Base-by-base conservation (phyloP, 2,888 invertebrate genomes). In the Nemotelus pantherinus region DNA sequence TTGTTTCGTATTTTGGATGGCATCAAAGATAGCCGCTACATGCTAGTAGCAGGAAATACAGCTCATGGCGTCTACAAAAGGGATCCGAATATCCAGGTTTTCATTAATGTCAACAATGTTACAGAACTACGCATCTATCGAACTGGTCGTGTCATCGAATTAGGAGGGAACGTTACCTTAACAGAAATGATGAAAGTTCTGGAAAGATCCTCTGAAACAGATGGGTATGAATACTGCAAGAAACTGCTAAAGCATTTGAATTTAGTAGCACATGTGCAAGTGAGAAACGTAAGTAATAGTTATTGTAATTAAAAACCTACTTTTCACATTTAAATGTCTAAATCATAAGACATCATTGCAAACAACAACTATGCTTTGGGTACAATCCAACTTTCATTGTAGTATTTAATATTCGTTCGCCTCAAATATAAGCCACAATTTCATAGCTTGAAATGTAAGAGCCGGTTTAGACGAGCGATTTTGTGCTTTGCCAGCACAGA, bases 1-100 rank as follows among this genome's bases (percentile, higher is more conserved):
- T n/a, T 79, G 25, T 79, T 78, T 39, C 9, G 50, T 41, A 53
- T 75, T 53, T 65, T 79, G 9, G 9, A 64, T 4, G 64, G 50
- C 50, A 47, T 78, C 68, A 85, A 87, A 6, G 83, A 88, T 4
- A 84, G 87, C 2, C 86, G 87, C 7, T 93, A 92, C 80, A 89
- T 91, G 85, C 84, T 95, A 7, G 89, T 94, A 0, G 91, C 91
- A 44, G 95, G 95, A 25, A 94, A 94, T 83, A 95, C 95, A 1
- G 93, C 92, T 2, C 91, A 91, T 85, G 95, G 95, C 9, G 88
- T 89, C 2, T 89, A 87, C 80, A 85, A 88, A 2, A 83, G 86
- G 9, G 78, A 81, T 2, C 55, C 76, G 0, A 80, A 82, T 9
- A 82, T 85, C 74, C 88, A 89, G 79, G 84, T 90, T 3, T 90